Base-by-base conservation (phyloP, 30 jellyfish, hydroid and myxozoan species). In the Aurelia coerulea region DNA sequence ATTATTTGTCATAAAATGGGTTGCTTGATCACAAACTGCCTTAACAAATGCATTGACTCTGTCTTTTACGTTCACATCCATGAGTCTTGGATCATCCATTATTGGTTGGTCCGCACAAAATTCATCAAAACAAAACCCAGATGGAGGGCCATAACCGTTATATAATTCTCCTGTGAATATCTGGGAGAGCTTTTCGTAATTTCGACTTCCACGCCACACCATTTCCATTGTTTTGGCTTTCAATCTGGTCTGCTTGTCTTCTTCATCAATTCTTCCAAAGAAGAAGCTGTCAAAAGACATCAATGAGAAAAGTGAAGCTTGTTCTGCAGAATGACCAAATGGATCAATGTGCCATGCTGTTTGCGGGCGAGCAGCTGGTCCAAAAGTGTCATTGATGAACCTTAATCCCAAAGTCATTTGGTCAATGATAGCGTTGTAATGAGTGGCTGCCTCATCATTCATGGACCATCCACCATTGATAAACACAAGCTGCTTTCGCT, bases 271-370 rank as follows among this genome's bases (percentile, higher is more conserved):
- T 46, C 99, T 87, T 16, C 99, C 99, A 63, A 95, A 95, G 76
- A 95, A 95, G 65, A 95, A 95, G 18, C 99, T 97, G 62, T 95
- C 99, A 85, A 95, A 95, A 1, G 99, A 95, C 99, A 95, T 95
- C 87, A 89, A 42, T 0, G 99, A 89, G 74, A 95, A 95, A 66
- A 95, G 86, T 0, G 99, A 95, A 2, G 99, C 99, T 65, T 95
- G 99, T 64, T 95, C 99, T 17, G 99, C 99, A 13, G 99, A 95
- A 68, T 95, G 99, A 17, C 99, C 99, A 86, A 95, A 95, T 41
- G 99, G 99, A 65, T 95, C 99, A 17, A 95, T 95, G 78, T 95
- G 99, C 99, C 99, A 95, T 4, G 99, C 99, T 33, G 90, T 91
- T 65, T 76, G 60, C 29, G 99, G 99, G 17, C 99, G 76, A 2